Percentiles rank a stretch among this genome's conserved stretches.
Evolutionary conservation across 1,140 invertebrate species (phyloP).

Genomic region (Zophobas morio): DNA sequence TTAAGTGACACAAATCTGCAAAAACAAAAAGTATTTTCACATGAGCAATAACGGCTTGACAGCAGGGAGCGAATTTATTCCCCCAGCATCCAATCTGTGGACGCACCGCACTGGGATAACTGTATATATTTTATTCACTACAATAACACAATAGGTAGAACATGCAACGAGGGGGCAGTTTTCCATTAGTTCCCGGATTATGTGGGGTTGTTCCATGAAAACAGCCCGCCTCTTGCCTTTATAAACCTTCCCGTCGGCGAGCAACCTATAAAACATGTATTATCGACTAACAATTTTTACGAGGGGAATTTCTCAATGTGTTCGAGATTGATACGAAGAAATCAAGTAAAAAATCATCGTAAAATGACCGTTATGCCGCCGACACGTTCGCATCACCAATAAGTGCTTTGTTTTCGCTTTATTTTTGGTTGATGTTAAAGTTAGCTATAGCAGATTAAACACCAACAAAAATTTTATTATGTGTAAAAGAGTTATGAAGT

Average conservation of each 20-base stretch:
- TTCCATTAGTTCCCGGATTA: slow-evolving; percentile 66
- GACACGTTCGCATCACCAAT: background rate
- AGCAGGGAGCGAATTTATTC: slow-evolving; percentile 16
- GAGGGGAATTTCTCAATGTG: slow-evolving; percentile 51
- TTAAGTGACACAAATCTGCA: background rate
- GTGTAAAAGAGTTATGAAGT: too few species aligned
- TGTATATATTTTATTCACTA: slow-evolving; percentile 66
- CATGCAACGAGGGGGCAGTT: slow-evolving; percentile 62
- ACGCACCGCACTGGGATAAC: slow-evolving; percentile 61
- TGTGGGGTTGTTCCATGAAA: slow-evolving; percentile 64
- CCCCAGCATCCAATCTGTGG: slow-evolving; percentile 57
- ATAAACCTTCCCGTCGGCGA: slow-evolving; percentile 50
- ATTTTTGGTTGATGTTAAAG: too few species aligned
- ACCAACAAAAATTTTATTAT: too few species aligned
- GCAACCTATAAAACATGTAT: slow-evolving; percentile 59
- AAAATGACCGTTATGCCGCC: background rate
- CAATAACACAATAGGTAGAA: slow-evolving; percentile 64
- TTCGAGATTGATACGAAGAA: slow-evolving; percentile 56
- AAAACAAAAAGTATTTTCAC: slow-evolving; percentile 24
- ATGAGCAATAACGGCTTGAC: slow-evolving; percentile 27
- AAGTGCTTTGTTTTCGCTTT: too few species aligned
- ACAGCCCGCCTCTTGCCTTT: slow-evolving; percentile 62
- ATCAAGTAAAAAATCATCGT: slow-evolving; percentile 13
- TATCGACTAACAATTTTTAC: slow-evolving; percentile 50
- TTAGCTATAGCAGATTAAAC: too few species aligned